Evolutionary conservation across 2,113 vertebrate species (phyloP), one percentile per base, ranked within the genome.

Genomic region (rat (Rattus norvegicus)): DNA sequence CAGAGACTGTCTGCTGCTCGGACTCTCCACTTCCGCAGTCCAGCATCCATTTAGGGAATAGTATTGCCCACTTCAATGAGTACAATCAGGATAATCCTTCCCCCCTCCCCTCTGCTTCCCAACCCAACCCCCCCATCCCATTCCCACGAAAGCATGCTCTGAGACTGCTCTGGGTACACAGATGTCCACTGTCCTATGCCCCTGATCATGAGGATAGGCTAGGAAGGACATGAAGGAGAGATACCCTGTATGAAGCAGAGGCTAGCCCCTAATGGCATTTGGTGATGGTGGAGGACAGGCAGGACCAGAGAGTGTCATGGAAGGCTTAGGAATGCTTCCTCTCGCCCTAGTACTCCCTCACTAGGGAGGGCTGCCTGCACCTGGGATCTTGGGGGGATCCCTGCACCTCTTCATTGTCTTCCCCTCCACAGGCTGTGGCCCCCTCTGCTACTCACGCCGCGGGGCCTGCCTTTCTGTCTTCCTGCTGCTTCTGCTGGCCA

Each of bases 401-500:
- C 65, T 3, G 0, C 43, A 30, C 72, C 52, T 8, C 52, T 28
- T 65, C 39, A 28, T 56, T 16, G 20, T 43, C 61, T 17, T 56
- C 83, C 47, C 65, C 52, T 59, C 70, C 72, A 24, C 81, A 65
- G 76, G 65, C 70, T 22, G 12, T 8, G 0, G 43, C 1, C 47
- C 20, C 80, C 0, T 9, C 24, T 97, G 98, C 95, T 98, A 98
- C 95, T 97, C 98, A 0, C 16, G n/a, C 54, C 97, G 77, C 7
- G 76, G 69, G 0, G 7, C 95, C 96, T 99, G 98, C 92, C 39
- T 99, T 73, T 97, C 94, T 0, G 94, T 67, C 0, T 0, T 43
- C 4, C 73, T 89, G 0, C 85, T 99, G 81, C 73, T 98, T 0
- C 0, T 98, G 70, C 90, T 99, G 6, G 95, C 90, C 3, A 59